Evolutionary conservation across 2,797 vertebrate genomes (phyloP).

Genomic region (Martes flavigula): DNA sequence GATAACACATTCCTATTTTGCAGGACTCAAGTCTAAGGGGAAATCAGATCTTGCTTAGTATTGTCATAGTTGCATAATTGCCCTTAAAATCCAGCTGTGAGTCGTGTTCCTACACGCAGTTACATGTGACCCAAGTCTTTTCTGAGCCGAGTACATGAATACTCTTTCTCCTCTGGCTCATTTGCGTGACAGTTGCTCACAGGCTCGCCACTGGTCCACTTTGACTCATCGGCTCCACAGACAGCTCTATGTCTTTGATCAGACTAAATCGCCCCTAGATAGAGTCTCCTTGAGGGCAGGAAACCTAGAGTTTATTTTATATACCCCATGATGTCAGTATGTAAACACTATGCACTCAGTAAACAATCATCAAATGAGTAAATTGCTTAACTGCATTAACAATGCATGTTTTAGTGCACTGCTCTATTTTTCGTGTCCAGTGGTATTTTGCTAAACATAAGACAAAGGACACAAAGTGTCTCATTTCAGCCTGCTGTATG

Average conservation of each 20-base stretch:
- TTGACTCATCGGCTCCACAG: not conserved
- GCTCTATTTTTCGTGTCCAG: not conserved
- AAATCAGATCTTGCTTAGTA: slow-evolving; percentile 65
- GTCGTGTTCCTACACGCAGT: not conserved
- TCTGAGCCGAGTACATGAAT: not conserved
- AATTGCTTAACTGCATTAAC: not conserved
- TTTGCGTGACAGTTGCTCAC: not conserved
- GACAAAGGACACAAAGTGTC: not conserved
- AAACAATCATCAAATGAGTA: not conserved
- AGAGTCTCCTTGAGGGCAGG: not conserved
- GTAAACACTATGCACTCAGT: not conserved
- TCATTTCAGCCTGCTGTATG: slow-evolving; percentile 28
- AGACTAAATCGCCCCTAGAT: not conserved
- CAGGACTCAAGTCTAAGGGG: slow-evolving; percentile 42
- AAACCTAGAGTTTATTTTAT: not conserved
- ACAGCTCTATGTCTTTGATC: not conserved
- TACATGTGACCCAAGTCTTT: slow-evolving; percentile 1
- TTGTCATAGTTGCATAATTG: slow-evolving; percentile 54
- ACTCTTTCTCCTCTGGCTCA: not conserved
- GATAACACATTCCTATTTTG: slow-evolving; percentile 6
- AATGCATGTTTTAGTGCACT: not conserved
- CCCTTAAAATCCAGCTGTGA: slow-evolving; percentile 66
- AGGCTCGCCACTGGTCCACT: not conserved
- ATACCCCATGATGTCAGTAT: not conserved
- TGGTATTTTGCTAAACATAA: not conserved